Conservation (phyloP, 2,888 invertebrate genomes). For the Branchellion lobata region DNA sequence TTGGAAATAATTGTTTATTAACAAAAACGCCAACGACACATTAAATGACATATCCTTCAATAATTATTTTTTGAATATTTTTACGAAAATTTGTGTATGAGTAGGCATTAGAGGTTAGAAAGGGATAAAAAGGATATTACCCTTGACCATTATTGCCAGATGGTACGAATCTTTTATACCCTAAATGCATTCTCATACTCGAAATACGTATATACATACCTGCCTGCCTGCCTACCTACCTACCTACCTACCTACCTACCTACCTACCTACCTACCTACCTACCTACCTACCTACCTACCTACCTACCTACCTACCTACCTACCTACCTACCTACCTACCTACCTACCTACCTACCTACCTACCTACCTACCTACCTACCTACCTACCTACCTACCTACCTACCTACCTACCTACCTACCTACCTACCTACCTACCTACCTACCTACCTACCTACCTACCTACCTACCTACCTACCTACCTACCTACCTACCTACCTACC, state of each 20-base stretch:
- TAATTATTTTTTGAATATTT: not conserved
- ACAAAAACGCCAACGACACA: not conserved
- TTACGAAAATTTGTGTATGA: not conserved
- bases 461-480: slow-evolving; percentile 37
- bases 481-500: slow-evolving; percentile 37
- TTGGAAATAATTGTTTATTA: not conserved
- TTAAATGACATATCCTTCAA: not conserved
- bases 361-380: slow-evolving; percentile 35
- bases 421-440: slow-evolving; percentile 37
- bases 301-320: slow-evolving; percentile 33
- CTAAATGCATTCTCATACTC: too few species aligned
- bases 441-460: slow-evolving; percentile 37
- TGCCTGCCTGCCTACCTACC: slow-evolving; percentile 5
- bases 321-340: slow-evolving; percentile 33
- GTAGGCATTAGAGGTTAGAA: not conserved
- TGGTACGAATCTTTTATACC: too few species aligned
- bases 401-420: slow-evolving; percentile 37
- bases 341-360: slow-evolving; percentile 32
- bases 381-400: slow-evolving; percentile 37
- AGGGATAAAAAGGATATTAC: too few species aligned
- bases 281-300: slow-evolving; percentile 33
- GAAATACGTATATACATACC: not conserved
- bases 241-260: slow-evolving; percentile 33
- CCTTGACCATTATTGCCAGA: too few species aligned
- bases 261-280: slow-evolving; percentile 33